Base-by-base conservation (phyloP, 2,888 invertebrate genomes). In the Leptopilina syphax region DNA sequence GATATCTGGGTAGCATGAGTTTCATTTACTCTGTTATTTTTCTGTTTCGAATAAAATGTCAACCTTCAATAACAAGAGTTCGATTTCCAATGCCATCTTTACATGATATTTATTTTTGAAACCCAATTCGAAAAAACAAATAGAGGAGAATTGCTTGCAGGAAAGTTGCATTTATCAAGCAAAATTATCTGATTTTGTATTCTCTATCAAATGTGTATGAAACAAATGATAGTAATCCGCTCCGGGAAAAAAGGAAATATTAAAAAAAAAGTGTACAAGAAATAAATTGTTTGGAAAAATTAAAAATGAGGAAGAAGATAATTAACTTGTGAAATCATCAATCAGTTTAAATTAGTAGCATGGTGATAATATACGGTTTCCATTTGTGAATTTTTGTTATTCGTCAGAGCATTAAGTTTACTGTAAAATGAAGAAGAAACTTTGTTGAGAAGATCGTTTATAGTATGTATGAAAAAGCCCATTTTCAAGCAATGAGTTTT, bases 401-500 rank as follows among this genome's bases (percentile, higher is more conserved):
- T 68, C 44, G 44, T 8, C 18, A 3, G 34, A 34, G 12, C 54
- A 12, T 27, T 54, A 70, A 73, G 54, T 73, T 73, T 57, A 13
- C 70, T 44, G 44, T 44, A 44, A 12, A 13, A 7, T 47, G 12
- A 34, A 34, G 70, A 73, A 73, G 70, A 73, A 73, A 73, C 70
- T 73, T 6, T 27, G 47, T 70, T 73, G 54, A 70, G 54, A 70
- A 50, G 70, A 70, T 4, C 54, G 54, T 9, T 50, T 50, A 50
- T 3, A 47, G 3, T 47, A 47, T 50, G 24, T 47, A 47, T 47
- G 47, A 68, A 47, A 57, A 50, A 73, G 27, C 54, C 73, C 73
- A 24, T 73, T 73, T 73, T 54, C 54, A 34, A 73, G 27, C 34
- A 73, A 54, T 54, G 73, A 73, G 73, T 73, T 50, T 67, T 67